Base-by-base conservation (phyloP, 1,140 invertebrate species). In the Uloborus diversus region DNA sequence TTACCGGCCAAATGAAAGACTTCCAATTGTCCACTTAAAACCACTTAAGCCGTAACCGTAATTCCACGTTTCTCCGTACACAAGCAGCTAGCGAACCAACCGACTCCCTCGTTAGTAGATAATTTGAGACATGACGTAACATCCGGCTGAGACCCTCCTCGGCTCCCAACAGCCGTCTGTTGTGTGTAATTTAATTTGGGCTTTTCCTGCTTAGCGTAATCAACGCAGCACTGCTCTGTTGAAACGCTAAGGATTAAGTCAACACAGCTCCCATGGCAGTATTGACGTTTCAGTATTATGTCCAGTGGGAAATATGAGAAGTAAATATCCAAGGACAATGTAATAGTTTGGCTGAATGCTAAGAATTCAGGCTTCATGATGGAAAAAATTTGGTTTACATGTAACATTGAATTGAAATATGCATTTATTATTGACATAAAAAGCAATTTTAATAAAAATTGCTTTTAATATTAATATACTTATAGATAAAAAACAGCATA, bases 151-250 rank as follows among this genome's bases (percentile, higher is more conserved):
- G 57, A 20, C 17, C 37, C 37, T 64, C 59, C 42, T 73, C 61
- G 51, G 56, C 69, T 61, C 25, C 23, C 66, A 51, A 49, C 51
- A 28, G 69, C 69, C 69, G 71, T 64, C 56, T 64, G 57, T 57
- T 47, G 33, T 27, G 20, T 23, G 20, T 73, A 75, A 75, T 75
- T 75, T 75, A 75, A 75, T 75, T 62, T 75, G 27, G 47, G n/a
- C 59, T 17, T 75, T 75, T 75, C 71, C 71, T 75, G 59, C 71
- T 75, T 75, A 75, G 71, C 53, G 59, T 42, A 75, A 75, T 75
- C 71, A 75, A 53, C 61, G 42, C 7, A 42, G 69, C 28, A 69
- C 56, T 69, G 56, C 35, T 56, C 66, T 14, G 49, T 56, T 56
- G 33, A 28, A 68, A 30, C 64, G 37, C 37, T 27, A 47, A 51